Percentiles rank a stretch among this genome's conserved stretches.
Evolutionary conservation across 2,888 invertebrate genomes (phyloP).

Genomic region (Acrobeloides nanus): DNA sequence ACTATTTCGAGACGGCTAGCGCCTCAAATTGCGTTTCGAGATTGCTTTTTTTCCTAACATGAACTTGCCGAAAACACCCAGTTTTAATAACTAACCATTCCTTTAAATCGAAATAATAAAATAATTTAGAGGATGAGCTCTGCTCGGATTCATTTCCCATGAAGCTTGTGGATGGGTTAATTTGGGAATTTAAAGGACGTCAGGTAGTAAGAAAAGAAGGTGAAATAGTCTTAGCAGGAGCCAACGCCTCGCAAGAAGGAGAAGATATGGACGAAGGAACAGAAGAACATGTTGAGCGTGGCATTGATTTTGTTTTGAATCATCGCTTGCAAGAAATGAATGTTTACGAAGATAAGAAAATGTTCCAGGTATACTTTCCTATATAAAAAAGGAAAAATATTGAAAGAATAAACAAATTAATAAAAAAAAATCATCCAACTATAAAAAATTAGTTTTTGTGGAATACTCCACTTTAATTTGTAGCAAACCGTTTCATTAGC

Average conservation of each 20-base stretch:
- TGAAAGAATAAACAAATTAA: too few relatives aligned
- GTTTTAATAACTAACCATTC: too few relatives aligned
- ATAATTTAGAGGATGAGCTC: constrained; percentile 94
- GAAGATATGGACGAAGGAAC: constrained; percentile 67
- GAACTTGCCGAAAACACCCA: too few relatives aligned
- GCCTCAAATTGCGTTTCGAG: too few relatives aligned
- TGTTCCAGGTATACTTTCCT: constrained; percentile 74
- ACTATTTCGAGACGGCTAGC: too few relatives aligned
- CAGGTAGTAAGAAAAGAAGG: constrained; percentile 58
- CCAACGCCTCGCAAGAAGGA: constrained; percentile 83
- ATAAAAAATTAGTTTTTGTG: too few relatives aligned
- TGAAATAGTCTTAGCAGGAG: constrained; percentile 73
- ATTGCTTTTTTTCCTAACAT: too few relatives aligned
- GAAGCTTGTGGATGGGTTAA: constrained; percentile 74
- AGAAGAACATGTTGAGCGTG: constrained; percentile 65
- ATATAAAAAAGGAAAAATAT: too few relatives aligned
- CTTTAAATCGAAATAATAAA: too few relatives aligned
- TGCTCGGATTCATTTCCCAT: constrained; percentile 91
- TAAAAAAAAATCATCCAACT: too few relatives aligned
- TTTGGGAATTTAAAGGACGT: constrained; percentile 69
- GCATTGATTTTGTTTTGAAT: constrained; percentile 86
- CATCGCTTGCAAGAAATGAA: constrained; percentile 65
- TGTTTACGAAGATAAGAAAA: constrained; percentile 63
- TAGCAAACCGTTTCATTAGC: too few relatives aligned
- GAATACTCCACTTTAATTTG: too few relatives aligned